Evolutionary conservation across 1,140 invertebrate species (phyloP), one percentile per base, ranked within the genome.

Genomic region (Cotesia glomerata): DNA sequence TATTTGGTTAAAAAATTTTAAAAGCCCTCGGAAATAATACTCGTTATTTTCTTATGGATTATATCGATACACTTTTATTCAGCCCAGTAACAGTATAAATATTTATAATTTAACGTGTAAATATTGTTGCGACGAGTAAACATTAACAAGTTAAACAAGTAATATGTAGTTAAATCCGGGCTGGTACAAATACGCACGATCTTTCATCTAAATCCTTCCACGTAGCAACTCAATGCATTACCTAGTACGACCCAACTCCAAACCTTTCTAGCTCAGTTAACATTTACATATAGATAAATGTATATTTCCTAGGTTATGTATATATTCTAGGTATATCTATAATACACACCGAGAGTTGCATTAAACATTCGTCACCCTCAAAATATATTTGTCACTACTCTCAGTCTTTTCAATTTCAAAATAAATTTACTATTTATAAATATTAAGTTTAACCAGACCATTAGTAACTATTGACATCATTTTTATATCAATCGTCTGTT

Each of bases 71-170:
- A 26, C 26, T 26, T 26, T 26, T 26, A 26, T 26, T 26, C 26
- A 26, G 1, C 26, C 26, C 2, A 3, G 26, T 26, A 26, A 26
- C 26, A 26, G 16, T 32, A 7, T 26, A 11, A 59, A 59, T 13
- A 26, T 59, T 18, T 18, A 59, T 11, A 4, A 35, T 36, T 63
- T 63, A 49, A 66, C 14, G 39, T 49, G n/a, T 52, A 72, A 72
- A 72, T 75, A 72, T 9, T 75, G 56, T 75, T 75, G 35, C 72
- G 69, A 72, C 59, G 69, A 63, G 56, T 75, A 63, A 51, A 75
- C 69, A 72, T 69, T 72, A 26, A 26, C 26, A 26, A 26, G 26
- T 26, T 26, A 75, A 75, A 69, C 69, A 54, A 65, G 65, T 75
- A 71, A 75, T 71, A 64, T 65, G 26, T 26, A 26, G 67, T 75